Evolutionary conservation across 53 echinoderm and acorn worm genomes (phyloP), one percentile per base, ranked within the genome.

Genomic region (Echinometra lucunter): DNA sequence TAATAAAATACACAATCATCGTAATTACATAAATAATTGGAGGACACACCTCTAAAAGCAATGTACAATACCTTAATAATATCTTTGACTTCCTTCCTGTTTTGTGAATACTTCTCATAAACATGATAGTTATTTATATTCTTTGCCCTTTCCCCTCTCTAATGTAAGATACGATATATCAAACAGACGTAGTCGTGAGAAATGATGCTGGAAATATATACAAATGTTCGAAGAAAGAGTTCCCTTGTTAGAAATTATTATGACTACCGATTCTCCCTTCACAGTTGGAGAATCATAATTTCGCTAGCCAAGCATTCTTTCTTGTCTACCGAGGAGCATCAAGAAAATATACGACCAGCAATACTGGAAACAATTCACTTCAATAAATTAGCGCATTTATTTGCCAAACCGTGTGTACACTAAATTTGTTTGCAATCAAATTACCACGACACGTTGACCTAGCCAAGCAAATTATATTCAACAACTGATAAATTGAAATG

Each of bases 331-430:
- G 40, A 83, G 27, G 12, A 28, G 18, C 42, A 16, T 28, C 34
- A 15, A n/a, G 9, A 34, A 72, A 34, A 35, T 10, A 72, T 35
- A 32, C 34, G 34, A 72, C 72, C 72, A 78, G 18, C 38, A 78
- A 30, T 85, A 10, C 47, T 85, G 28, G 28, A 45, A 49, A 47
- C 85, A 85, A 85, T 53, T 53, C 53, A 53, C 53, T 53, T 53
- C 53, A 47, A 47, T n/a, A n/a, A n/a, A n/a, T 83, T 83, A 85
- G n/a, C 85, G 49, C 85, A 85, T 85, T 81, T 85, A 85, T 85
- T 85, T 47, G 85, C 1, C 85, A 85, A 45, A 16, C 9, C 85
- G 85, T 85, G 44, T 44, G 49, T 49, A 49, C 49, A 15, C 49
- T 49, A 15, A 28, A 49, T 85, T 85, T n/a, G 23, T 0, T 85